A percentile compares a stretch with the other conserved stretches of the same genome.
Evolutionary conservation across 2,113 vertebrate genomes (phyloP).

Genomic region (Lipotes vexillifer): DNA sequence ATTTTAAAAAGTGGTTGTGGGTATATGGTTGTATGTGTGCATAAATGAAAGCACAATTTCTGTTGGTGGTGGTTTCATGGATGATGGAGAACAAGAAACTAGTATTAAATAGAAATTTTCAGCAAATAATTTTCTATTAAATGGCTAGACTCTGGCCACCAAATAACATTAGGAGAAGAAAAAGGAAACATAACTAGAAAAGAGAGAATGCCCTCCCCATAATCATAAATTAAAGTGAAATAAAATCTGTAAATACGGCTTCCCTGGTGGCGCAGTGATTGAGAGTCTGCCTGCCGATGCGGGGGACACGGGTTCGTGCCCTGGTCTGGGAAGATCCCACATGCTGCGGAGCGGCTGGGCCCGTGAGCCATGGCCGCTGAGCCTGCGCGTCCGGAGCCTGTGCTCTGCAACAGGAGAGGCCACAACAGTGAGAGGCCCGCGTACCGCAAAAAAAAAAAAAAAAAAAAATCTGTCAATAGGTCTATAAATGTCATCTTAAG

Average conservation of each 20-base stretch:
- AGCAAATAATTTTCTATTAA: constrained; percentile 31
- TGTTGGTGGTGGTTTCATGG: background rate
- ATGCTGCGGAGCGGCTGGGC: no score
- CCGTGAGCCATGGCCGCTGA: no score
- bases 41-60: background rate
- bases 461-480: constrained; percentile 13
- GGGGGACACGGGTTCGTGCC: no score
- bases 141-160: background rate
- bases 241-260: constrained; percentile 16
- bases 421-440: no score
- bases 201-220: background rate
- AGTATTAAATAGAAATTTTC: constrained; percentile 6
- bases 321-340: no score
- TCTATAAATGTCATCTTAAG: background rate
- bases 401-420: no score
- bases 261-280: no score
- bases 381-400: no score
- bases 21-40: background rate
- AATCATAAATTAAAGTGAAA: constrained; percentile 15
- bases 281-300: no score
- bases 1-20: background rate
- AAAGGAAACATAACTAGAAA: background rate
- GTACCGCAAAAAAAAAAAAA: no score
- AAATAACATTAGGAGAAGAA: background rate
- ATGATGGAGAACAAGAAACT: background rate